A percentile compares a stretch with the other conserved stretches of the same genome.
Conservation (phyloP, 2,888 invertebrate species). For the Coenonympha arcania region DNA sequence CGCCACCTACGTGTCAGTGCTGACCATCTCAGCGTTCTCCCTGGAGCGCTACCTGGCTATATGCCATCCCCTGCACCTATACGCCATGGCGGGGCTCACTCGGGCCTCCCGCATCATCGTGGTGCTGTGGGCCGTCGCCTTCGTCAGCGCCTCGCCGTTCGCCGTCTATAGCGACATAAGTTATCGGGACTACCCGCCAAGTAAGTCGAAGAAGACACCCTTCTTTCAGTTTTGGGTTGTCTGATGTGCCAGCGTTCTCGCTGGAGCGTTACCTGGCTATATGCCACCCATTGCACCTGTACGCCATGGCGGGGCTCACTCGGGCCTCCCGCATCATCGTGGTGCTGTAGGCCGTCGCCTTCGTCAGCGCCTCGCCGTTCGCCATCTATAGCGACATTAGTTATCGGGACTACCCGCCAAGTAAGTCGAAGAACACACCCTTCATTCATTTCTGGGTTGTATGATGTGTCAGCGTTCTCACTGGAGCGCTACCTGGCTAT, state of each 20-base stretch:
- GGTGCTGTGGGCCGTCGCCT: conserved; percentile 83
- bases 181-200: conserved; percentile 82
- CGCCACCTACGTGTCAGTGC: conserved; percentile 90
- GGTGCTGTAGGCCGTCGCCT: conserved; percentile 83
- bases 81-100: conserved; percentile 84
- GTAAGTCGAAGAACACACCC: conserved; percentile 62
- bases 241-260: no score
- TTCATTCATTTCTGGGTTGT: no score
- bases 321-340: no score
- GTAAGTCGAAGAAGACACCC: conserved; percentile 62
- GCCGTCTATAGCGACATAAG: conserved; percentile 81
- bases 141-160: conserved; percentile 84
- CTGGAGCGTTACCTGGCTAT: no score
- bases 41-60: conserved; percentile 92
- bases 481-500: no score
- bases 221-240: no score
- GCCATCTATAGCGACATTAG: conserved; percentile 81
- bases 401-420: conserved; percentile 82
- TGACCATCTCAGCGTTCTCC: conserved; percentile 93
- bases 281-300: no score
- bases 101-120: conserved; percentile 86
- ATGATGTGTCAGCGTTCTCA: no score
- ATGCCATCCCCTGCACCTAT: conserved; percentile 84
- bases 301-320: no score
- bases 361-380: conserved; percentile 84